Evolutionary conservation across 2,797 vertebrate genomes (phyloP).

Genomic region (Paramormyrops hopkinsi): DNA sequence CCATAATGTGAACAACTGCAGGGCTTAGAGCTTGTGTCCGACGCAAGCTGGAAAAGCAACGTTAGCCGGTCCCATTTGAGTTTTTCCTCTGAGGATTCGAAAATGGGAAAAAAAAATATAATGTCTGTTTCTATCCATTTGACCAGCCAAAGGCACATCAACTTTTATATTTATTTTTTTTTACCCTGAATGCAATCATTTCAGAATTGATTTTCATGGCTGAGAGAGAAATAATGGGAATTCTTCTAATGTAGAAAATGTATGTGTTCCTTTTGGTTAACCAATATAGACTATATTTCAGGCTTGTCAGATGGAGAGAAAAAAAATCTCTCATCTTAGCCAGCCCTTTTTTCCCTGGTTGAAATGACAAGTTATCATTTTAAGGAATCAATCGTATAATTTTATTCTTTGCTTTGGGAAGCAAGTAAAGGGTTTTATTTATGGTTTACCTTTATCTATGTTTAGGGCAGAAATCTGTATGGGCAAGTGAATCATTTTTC

Average conservation of each 20-base stretch:
- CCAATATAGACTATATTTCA: conserved; percentile 95
- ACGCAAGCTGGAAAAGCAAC: conserved; percentile 50
- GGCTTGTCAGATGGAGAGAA: conserved; percentile 83
- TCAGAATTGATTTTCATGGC: conserved; percentile 99
- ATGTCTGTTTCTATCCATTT: conserved; percentile 71
- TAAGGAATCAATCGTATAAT: conserved; percentile 63
- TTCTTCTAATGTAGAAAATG: conserved; percentile 97
- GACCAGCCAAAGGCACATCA: conserved; percentile 83
- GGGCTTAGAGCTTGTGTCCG: conserved; percentile 38
- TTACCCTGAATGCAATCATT: conserved; percentile 85
- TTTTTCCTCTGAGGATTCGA: conserved; percentile 48
- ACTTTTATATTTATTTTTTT: conserved; percentile 53
- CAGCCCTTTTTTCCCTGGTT: conserved; percentile 52
- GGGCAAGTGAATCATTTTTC: neutral
- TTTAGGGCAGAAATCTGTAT: neutral
- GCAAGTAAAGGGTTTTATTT: conserved; percentile 46
- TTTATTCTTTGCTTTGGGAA: conserved; percentile 48
- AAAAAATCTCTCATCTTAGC: conserved; percentile 70
- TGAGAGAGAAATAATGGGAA: conserved; percentile 98
- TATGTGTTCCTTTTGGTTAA: conserved; percentile 99
- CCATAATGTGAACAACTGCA: conserved; percentile 33
- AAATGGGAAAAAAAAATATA: conserved; percentile 50
- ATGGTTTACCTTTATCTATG: conserved; percentile 4
- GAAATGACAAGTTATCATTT: conserved; percentile 65
- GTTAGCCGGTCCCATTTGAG: conserved; percentile 50